Conservation (phyloP, 1,140 invertebrate species). For the Dreissena polymorpha region DNA sequence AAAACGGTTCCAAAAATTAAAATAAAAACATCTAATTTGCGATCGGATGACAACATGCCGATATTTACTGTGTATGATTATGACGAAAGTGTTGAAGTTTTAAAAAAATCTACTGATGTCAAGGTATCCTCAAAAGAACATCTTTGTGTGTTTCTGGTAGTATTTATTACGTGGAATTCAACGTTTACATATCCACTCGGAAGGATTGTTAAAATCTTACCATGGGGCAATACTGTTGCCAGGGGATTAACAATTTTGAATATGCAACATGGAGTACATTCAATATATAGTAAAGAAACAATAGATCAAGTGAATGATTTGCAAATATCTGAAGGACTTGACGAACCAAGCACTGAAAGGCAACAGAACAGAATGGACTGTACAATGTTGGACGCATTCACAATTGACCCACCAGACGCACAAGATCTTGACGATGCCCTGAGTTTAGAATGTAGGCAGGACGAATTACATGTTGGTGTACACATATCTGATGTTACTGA, state of each 20-base stretch:
- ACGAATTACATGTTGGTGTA: conserved; percentile 64
- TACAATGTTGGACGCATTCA: conserved; percentile 83
- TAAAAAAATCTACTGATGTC: conserved; percentile 7
- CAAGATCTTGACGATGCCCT: conserved; percentile 99
- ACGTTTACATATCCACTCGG: conserved; percentile 39
- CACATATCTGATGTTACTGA: conserved; percentile 78
- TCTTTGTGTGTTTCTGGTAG: conserved; percentile 36
- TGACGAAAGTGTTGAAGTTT: neutral
- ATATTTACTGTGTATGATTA: conserved; percentile 38
- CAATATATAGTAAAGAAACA: conserved; percentile 32
- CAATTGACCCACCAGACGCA: conserved; percentile 98
- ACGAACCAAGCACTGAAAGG: neutral
- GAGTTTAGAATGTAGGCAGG: conserved; percentile 81
- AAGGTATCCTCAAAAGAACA: conserved; percentile 12
- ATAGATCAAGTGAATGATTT: conserved; percentile 11
- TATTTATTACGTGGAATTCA: conserved; percentile 25
- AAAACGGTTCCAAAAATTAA: conserved; percentile 71
- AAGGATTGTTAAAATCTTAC: conserved; percentile 36
- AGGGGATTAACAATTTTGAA: conserved; percentile 31
- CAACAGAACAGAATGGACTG: conserved; percentile 86
- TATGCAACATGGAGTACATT: conserved; percentile 32
- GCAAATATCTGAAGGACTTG: conserved; percentile 6
- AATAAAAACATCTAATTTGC: conserved; percentile 20
- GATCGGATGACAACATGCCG: conserved; percentile 32
- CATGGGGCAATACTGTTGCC: neutral